Conservation (phyloP, 2,888 invertebrate species). For the Galerucella calmariensis region DNA sequence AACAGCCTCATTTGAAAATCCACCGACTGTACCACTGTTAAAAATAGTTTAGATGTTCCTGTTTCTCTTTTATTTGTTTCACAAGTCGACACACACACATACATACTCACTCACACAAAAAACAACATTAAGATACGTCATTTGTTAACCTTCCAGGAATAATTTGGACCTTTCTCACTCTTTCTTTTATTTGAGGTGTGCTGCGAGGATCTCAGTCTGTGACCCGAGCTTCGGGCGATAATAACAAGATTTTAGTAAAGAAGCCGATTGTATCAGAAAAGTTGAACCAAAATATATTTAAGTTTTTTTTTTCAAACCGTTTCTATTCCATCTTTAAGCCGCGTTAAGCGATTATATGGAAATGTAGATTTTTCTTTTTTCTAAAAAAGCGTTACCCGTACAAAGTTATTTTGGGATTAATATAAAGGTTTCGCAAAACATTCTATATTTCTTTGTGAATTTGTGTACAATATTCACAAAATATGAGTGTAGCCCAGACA, state of each 20-base stretch:
- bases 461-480: too few species aligned
- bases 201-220: slow-evolving; percentile 34
- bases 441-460: too few species aligned
- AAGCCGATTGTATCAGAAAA: slow-evolving; percentile 39
- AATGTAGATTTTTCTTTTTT: too few species aligned
- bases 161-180: slow-evolving; percentile 40
- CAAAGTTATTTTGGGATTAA: too few species aligned
- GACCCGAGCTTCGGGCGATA: slow-evolving; percentile 40
- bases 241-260: slow-evolving; percentile 42
- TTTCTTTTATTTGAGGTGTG: slow-evolving; percentile 40
- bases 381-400: neutral
- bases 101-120: neutral
- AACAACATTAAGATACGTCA: slow-evolving; percentile 37
- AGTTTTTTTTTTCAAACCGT: slow-evolving; percentile 17
- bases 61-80: slow-evolving; percentile 26
- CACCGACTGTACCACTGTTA: slow-evolving; percentile 17
- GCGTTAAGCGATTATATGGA: slow-evolving; percentile 16
- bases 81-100: slow-evolving; percentile 24
- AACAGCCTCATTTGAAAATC: neutral
- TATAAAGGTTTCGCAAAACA: too few species aligned
- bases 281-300: slow-evolving; percentile 32
- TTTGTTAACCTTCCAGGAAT: slow-evolving; percentile 41
- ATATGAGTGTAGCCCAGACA: too few species aligned
- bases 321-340: neutral
- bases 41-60: slow-evolving; percentile 21